Evolutionary conservation across 2,888 invertebrate species (phyloP).

Genomic region (Hypercompe scribonia): DNA sequence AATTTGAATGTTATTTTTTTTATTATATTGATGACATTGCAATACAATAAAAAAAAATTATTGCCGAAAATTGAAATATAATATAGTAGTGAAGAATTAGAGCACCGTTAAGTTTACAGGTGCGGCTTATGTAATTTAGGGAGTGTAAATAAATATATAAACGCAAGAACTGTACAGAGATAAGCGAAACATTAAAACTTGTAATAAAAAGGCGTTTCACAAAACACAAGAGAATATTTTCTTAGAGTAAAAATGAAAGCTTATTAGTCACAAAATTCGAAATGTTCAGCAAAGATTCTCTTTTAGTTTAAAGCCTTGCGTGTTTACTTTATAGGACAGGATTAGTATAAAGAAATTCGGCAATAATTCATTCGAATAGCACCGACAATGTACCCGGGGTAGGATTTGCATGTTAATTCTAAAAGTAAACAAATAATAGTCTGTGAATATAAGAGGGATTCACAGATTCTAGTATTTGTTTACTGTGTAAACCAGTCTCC

Average conservation of each 20-base stretch:
- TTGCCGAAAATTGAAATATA: no score
- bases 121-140: no score
- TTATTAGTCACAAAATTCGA: not conserved
- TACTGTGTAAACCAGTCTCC: constrained; percentile 57
- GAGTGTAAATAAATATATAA: not conserved
- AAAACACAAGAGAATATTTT: not conserved
- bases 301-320: not conserved
- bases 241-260: not conserved
- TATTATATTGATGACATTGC: no score
- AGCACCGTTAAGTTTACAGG: no score
- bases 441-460: no score
- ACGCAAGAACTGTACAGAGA: not conserved
- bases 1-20: no score
- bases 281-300: not conserved
- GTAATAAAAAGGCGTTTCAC: not conserved
- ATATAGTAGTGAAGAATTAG: no score
- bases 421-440: constrained; percentile 67
- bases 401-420: constrained; percentile 65
- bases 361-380: constrained; percentile 20
- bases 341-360: constrained; percentile 19
- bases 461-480: no score
- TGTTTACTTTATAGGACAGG: not conserved
- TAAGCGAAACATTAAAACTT: not conserved
- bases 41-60: no score
- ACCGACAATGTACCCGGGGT: constrained; percentile 25